Evolutionary conservation across 1,140 invertebrate genomes (phyloP), one percentile per base, ranked within the genome.

Genomic region (Spodoptera litura): DNA sequence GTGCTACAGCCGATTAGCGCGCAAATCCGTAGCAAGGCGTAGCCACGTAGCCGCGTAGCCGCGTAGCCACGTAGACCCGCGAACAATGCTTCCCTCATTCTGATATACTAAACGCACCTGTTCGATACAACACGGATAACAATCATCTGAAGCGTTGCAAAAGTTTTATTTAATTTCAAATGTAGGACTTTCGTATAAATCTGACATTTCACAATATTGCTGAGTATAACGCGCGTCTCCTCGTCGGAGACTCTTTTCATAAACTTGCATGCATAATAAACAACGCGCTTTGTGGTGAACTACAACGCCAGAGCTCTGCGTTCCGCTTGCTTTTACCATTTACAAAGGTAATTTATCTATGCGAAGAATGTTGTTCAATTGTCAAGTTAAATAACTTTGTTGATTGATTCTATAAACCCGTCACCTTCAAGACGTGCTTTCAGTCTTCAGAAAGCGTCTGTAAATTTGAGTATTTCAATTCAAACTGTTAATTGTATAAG

Each of bases 211-310:
- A 56, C 52, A 56, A 56, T 56, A 38, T 56, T 31, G 68, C 38
- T 15, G 49, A 53, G 31, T 38, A 35, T 20, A 15, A 20, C 44
- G 13, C 31, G 52, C 51, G 52, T 70, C 68, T 71, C 52, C 52
- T 2, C 25, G 5, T 2, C 25, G 5, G 68, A 38, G 52, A 55
- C 68, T 70, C 51, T 51, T 68, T 68, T 68, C 64, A 68, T 56
- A 71, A 71, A 71, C 68, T 71, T 68, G 49, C 64, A 71, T 71
- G 68, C 68, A 71, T 71, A 71, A 71, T 71, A 71, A 71, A 71
- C 51, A 71, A 55, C 68, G 12, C 6, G 68, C 68, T 71, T 71
- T 71, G 68, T 71, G 68, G 68, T 38, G 20, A 44, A 68, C 52
- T 52, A 71, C 68, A 71, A 71, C 38, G 31, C 51, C 15, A 27